Base-by-base conservation (phyloP, 2,888 invertebrate species). In the Anthrax anthrax region DNA sequence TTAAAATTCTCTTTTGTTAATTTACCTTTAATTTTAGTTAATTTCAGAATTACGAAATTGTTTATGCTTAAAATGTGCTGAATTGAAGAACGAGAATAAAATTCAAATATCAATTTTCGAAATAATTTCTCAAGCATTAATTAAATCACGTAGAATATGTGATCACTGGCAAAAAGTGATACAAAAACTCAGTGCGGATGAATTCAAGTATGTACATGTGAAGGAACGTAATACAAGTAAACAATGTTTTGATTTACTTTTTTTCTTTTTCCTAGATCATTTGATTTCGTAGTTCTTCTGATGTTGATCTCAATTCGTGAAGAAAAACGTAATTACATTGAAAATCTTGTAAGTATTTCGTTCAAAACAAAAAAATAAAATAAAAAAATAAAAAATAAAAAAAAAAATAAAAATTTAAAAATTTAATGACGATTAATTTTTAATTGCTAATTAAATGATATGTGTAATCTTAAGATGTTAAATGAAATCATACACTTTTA, bases 221-320 rank as follows among this genome's bases (percentile, higher is more conserved):
- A 8, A 14, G 4, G 4, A 14, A 34, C 4, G 4, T 9, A 14
- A 34, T 4, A 34, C 13, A 34, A n/a, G n/a, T n/a, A 34, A 34
- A 34, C 10, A 34, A 14, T 9, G 4, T 8, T 34, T 34, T 8
- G 4, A 34, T 14, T 34, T 4, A 14, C 3, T 12, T 12, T 32
- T 32, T 12, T 32, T 40, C 5, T 32, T 38, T 43, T 13, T 54
- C 50, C 13, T 50, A 80, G 78, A 65, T 72, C 82, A 1, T 71
- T 85, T 50, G 84, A 86, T 65, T 69, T 84, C 43, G 64, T 81
- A 17, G 69, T 84, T 51, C 61, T 84, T 17, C 59, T 82, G n/a
- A 71, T 82, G 54, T 63, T 82, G 18, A 75, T 78, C 53, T 71
- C 76, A n/a, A 72, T 72, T 43, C 70, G 73, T 46, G 75, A 75